These are phyloP conservation scores for Peromyscus maniculatus DNA, from an alignment of 2,113 vertebrate genomes.

Conservation along the genomic window DNA sequence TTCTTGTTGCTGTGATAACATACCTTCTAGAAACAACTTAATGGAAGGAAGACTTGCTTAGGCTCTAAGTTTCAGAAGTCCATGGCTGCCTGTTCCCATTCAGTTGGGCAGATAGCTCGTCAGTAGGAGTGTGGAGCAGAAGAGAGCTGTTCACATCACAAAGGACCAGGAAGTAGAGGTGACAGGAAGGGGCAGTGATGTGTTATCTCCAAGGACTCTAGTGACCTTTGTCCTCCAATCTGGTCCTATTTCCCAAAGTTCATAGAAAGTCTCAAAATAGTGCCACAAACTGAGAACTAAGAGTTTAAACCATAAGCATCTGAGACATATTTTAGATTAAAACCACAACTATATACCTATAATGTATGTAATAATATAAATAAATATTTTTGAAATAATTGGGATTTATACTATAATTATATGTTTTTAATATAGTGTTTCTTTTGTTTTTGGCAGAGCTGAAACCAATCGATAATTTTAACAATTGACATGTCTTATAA, in stretches of 20 bases:
- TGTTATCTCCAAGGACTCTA: neutral
- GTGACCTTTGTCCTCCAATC: neutral
- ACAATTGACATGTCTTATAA: slow-evolving; percentile 4
- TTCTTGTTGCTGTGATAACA: neutral
- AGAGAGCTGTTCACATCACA: neutral
- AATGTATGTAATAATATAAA: neutral
- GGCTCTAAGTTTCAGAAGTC: neutral
- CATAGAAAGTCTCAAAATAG: neutral
- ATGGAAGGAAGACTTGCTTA: neutral
- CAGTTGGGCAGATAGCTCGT: neutral
- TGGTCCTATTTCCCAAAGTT: neutral
- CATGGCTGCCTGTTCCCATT: neutral
- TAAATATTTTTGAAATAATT: slow-evolving; percentile 7
- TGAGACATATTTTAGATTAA: neutral
- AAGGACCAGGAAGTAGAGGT: neutral
- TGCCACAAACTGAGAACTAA: neutral
- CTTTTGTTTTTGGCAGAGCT: neutral
- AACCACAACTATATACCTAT: neutral
- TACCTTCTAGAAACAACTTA: neutral
- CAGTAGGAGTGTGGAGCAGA: neutral
- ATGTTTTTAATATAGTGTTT: neutral
- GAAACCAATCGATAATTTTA: neutral
- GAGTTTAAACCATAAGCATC: neutral
- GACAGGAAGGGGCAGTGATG: neutral
- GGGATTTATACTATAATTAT: neutral